A percentile compares a stretch with the other conserved stretches of the same genome.
These are phyloP conservation scores for Melipona beecheii DNA, from an alignment of 2,888 invertebrate genomes.

Conservation along the genomic window DNA sequence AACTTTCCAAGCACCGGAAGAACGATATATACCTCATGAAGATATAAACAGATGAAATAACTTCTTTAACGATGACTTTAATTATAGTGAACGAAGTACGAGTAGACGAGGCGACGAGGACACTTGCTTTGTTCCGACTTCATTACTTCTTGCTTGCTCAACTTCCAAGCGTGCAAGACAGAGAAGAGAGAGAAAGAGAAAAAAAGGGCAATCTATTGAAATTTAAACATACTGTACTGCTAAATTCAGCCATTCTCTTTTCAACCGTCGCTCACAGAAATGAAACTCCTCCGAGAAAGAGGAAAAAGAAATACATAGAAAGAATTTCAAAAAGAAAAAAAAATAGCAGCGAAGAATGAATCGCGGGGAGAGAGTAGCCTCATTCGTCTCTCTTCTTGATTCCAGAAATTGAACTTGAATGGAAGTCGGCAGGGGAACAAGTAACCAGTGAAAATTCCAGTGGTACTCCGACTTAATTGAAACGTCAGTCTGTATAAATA, in stretches of 20 bases:
- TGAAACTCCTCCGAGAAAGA: too few relatives aligned
- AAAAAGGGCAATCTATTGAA: neutral
- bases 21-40: neutral
- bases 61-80: constrained; percentile 44
- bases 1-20: neutral
- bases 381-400: constrained; percentile 1
- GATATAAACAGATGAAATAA: neutral
- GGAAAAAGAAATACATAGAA: neutral
- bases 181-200: neutral
- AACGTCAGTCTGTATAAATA: constrained; percentile 6
- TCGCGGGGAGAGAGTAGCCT: neutral
- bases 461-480: constrained; percentile 48
- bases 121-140: constrained; percentile 51
- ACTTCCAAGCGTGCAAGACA: constrained; percentile 8
- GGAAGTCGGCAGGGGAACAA: constrained; percentile 12
- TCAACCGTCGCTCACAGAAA: neutral
- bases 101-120: constrained; percentile 31
- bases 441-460: constrained; percentile 24
- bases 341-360: neutral
- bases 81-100: constrained; percentile 48
- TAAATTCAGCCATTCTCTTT: neutral
- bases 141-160: constrained; percentile 47
- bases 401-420: neutral
- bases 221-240: neutral
- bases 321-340: too few relatives aligned